Percentiles rank a stretch among this genome's conserved stretches.
phyloP scores from a whole-genome alignment of 1,140 invertebrate species.

The Philotrypesis tridentata region DNA sequence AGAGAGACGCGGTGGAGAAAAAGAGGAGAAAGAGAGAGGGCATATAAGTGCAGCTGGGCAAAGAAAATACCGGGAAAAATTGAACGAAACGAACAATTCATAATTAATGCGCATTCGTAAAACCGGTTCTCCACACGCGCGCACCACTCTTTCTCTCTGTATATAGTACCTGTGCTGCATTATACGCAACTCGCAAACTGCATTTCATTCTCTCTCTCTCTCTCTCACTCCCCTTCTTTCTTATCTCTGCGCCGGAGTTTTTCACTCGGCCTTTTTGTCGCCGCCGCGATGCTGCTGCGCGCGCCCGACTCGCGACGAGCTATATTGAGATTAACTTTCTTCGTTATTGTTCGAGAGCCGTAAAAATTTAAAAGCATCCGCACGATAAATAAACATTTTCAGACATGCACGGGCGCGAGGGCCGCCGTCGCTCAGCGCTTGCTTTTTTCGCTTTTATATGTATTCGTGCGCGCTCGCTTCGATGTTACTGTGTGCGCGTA shows the following conservation, averaged over 20 bases:
- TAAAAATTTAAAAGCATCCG: not conserved
- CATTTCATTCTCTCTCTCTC: slow-evolving; percentile 26
- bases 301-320: too few species aligned
- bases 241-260: not conserved
- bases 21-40: not conserved
- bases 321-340: not conserved
- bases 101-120: slow-evolving; percentile 40
- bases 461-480: too few species aligned
- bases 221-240: not conserved
- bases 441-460: too few species aligned
- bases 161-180: too few species aligned
- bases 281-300: not conserved
- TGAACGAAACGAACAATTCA: slow-evolving; percentile 37
- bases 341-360: slow-evolving; percentile 1
- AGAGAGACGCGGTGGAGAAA: too few species aligned
- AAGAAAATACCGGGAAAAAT: slow-evolving; percentile 5
- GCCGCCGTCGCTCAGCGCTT: too few species aligned
- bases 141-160: not conserved
- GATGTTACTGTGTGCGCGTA: too few species aligned
- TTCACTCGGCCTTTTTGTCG: not conserved
- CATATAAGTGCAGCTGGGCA: not conserved
- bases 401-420: not conserved
- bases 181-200: slow-evolving; percentile 16
- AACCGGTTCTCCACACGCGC: slow-evolving; percentile 24
- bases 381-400: not conserved